Evolutionary conservation across 2,797 vertebrate genomes (phyloP), one percentile per base, ranked within the genome.

Genomic region (Pseudomugil gertrudae): DNA sequence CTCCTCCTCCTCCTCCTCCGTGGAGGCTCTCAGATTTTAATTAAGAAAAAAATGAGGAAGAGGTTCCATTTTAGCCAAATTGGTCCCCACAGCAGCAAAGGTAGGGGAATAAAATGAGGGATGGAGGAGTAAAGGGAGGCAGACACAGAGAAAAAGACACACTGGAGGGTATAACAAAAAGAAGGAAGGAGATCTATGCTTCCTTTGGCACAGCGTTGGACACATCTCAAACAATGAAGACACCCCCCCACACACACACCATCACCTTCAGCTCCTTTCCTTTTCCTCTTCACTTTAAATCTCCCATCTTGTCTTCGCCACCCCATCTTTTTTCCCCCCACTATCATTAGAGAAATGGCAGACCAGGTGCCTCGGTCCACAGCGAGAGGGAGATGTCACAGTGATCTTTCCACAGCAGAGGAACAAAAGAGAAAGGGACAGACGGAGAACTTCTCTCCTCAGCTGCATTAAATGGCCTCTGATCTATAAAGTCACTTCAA

Each of bases 1-100:
- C 69, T 72, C 74, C 68, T 70, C 67, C 71, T 66, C 19, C 72
- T 55, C 69, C 80, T 78, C 84, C 80, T 87, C 81, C 62, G 78
- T 68, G 72, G 90, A 94, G 89, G 87, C 91, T 89, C 91, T 90
- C 88, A 74, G 91, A 93, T 93, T 94, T 94, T 94, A 94, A 94
- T 94, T 94, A 94, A 94, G 92, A 92, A 92, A 93, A 94, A 94
- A 93, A 94, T 94, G 92, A 94, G 91, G 87, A 93, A 94, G 91
- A 92, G 93, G 89, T 90, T 93, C 92, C 89, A 92, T 93, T 94
- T 92, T 93, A 92, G 92, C 92, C 89, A 93, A 92, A 93, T 94
- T 93, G 92, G 92, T 94, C 92, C 92, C 92, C 81, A 87, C 90
- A 92, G 93, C 89, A 90, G 87, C 83, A 83, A 90, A 91, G 90